A percentile compares a stretch with the other conserved stretches of the same genome.
Evolutionary conservation across 2,888 invertebrate genomes (phyloP).

Genomic region (Pseudococcus jackbeardsleyi): DNA sequence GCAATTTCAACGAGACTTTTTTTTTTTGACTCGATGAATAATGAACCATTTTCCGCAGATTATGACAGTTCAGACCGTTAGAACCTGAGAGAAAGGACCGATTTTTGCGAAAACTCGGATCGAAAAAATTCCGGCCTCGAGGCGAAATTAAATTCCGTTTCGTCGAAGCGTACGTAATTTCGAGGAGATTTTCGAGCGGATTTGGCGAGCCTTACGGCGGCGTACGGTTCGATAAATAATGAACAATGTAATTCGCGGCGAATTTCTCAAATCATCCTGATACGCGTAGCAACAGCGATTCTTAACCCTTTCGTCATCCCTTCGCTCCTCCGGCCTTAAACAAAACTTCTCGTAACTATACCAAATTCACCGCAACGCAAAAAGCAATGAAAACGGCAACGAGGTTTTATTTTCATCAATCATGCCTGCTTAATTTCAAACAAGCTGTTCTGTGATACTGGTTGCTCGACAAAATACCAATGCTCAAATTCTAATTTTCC

Average conservation of each 20-base stretch:
- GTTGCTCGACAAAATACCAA: not conserved
- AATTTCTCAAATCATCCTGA: constrained; percentile 2
- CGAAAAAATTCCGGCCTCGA: too few species aligned
- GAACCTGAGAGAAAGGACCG: too few species aligned
- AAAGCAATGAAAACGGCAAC: not conserved
- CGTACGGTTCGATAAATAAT: not conserved
- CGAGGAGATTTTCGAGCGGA: not conserved
- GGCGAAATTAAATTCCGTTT: constrained; percentile 6
- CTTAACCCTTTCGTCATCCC: not conserved
- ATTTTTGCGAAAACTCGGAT: too few species aligned
- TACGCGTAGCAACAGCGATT: not conserved
- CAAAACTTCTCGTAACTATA: not conserved
- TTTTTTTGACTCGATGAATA: too few species aligned
- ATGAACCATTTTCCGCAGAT: too few species aligned
- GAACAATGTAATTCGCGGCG: constrained; percentile 11
- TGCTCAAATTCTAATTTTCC: constrained; percentile 1
- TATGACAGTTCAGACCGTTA: too few species aligned
- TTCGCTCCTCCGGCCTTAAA: not conserved
- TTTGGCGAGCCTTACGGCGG: not conserved
- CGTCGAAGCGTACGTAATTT: not conserved
- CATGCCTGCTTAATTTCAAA: constrained; percentile 6
- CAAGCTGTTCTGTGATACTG: not conserved
- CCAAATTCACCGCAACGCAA: too few species aligned
- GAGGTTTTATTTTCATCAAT: not conserved
- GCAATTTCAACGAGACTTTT: too few species aligned